A percentile compares a stretch with the other conserved stretches of the same genome.
Evolutionary conservation across 2,113 vertebrate genomes (phyloP).

Genomic region (Brachypteracias leptosomus): DNA sequence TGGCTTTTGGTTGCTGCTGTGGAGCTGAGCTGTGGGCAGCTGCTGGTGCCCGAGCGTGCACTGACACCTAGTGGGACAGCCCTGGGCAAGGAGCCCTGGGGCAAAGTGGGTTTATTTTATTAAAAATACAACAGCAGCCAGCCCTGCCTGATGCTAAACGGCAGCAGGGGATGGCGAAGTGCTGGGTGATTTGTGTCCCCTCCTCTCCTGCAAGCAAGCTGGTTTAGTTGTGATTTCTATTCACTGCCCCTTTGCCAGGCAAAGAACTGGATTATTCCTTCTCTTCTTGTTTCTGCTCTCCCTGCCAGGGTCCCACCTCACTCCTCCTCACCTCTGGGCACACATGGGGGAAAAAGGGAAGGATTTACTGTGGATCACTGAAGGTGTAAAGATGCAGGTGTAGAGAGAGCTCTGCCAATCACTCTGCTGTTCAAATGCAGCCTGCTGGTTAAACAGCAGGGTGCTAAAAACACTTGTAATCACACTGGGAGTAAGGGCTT

Average conservation of each 20-base stretch:
- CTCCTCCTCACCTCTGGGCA: background rate
- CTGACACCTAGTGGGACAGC: slow-evolving; percentile 63
- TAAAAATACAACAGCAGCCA: background rate
- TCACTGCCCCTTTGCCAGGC: background rate
- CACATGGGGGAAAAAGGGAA: accelerated
- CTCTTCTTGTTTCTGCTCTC: background rate
- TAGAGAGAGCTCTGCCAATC: background rate
- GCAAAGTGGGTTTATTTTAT: background rate
- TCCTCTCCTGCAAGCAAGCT: background rate
- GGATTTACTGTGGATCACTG: background rate
- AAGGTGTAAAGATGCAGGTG: background rate
- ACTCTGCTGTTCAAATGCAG: background rate
- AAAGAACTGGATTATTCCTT: background rate
- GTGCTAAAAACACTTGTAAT: background rate
- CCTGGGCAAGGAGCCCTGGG: background rate
- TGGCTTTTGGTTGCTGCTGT: background rate
- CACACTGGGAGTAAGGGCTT: accelerated
- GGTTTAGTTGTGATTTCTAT: background rate
- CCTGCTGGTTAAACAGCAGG: background rate
- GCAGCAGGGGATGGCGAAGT: background rate
- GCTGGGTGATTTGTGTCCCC: background rate
- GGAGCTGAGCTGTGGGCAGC: background rate
- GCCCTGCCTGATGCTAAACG: background rate
- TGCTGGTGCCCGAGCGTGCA: background rate
- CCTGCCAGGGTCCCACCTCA: no score